phyloP scores from a whole-genome alignment of 2,888 invertebrate genomes.

The Corythucha ciliata region DNA sequence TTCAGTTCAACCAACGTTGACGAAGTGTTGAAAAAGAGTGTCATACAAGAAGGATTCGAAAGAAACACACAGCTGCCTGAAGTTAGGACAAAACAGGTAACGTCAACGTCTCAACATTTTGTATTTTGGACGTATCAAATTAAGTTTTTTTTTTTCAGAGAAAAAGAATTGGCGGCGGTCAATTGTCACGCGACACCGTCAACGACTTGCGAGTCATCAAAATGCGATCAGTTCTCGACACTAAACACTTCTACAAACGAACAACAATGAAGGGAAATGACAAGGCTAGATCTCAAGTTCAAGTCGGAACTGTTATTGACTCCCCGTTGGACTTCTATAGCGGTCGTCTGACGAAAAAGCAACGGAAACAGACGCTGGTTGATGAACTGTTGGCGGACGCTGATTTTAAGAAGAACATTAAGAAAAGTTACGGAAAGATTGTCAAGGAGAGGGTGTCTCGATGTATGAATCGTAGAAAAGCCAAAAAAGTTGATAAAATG shows the following conservation, averaged over 20 bases:
- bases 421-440: constrained; percentile 68
- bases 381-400: constrained; percentile 88
- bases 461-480: constrained; percentile 33
- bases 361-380: constrained; percentile 80
- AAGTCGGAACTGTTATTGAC: constrained; percentile 75
- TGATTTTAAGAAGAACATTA: constrained; percentile 70
- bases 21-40: no score
- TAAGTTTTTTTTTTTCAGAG: no score
- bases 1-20: no score
- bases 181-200: no score
- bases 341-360: constrained; percentile 71
- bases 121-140: no score
- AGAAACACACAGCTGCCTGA: no score
- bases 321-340: constrained; percentile 79
- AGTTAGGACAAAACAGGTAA: no score
- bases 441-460: constrained; percentile 51
- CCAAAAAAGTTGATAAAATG: neutral
- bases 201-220: constrained; percentile 82
- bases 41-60: no score
- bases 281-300: no score
- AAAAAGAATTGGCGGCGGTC: no score
- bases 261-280: constrained; percentile 69
- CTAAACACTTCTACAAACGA: constrained; percentile 90
- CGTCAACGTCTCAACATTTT: no score
- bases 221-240: constrained; percentile 86